Base-by-base conservation (phyloP, 2,797 vertebrate genomes). In the Oreochromis grahami region DNA sequence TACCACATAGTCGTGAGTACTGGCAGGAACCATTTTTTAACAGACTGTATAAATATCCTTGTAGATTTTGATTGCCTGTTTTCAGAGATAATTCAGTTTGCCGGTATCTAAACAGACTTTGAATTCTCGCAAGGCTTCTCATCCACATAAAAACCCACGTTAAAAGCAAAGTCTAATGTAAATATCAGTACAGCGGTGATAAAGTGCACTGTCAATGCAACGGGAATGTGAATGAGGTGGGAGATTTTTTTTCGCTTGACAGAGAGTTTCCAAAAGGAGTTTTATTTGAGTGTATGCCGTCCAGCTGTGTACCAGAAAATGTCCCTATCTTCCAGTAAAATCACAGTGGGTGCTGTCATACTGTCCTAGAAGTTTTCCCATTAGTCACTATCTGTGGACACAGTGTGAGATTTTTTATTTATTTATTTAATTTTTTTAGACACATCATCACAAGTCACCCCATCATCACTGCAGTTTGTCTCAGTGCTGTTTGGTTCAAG, bases 41-140 rank as follows among this genome's bases (percentile, higher is more conserved):
- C 77, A 82, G 81, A 88, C 83, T n/a, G 34, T 7, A 17, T 10
- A 17, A 86, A 83, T 77, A 41, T 84, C 85, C 79, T 78, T 56
- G 76, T 76, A 26, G 50, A 53, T 80, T 88, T 87, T 91, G 77
- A 86, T 50, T 32, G 24, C 68, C 43, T 13, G 43, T 74, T 74
- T 88, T 85, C 43, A 56, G 41, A 84, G 77, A 78, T 85, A 87
- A 89, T 92, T 91, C 82, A 77, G 88, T 74, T 53, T 80, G 63
- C 83, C 80, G 29, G 32, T 65, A 79, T 60, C 21, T 36, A 48
- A 84, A 84, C 82, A 77, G 50, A 76, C 32, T 26, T 38, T 6
- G 26, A 45, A 72, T 79, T 82, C 63, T 81, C 84, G 79, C 51
- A 45, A 56, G 65, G 51, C 11, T 36, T 74, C 24, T 79, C 15